phyloP scores from a whole-genome alignment of 30 jellyfish, hydroid and myxozoan genomes.

The Calvadosia cruxmelitensis region DNA sequence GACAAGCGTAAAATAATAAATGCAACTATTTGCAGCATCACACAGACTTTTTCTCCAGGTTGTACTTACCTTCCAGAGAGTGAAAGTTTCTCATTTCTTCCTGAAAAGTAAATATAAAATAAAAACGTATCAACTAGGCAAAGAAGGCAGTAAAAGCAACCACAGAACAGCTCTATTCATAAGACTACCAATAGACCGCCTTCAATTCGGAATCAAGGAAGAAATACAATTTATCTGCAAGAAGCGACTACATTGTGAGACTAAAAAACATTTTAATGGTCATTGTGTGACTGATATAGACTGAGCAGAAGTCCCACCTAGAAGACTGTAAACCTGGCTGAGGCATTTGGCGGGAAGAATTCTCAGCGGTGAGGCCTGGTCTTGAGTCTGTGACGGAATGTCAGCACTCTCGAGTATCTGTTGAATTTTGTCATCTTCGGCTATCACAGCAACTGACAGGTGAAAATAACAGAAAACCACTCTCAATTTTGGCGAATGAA shows the following conservation, averaged over 20 bases:
- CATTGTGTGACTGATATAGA: not conserved
- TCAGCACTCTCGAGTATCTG: slow-evolving; percentile 57
- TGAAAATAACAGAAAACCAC: too few relatives aligned
- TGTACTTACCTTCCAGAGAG: slow-evolving; percentile 82
- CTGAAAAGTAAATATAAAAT: slow-evolving; percentile 10
- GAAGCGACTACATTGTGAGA: too few relatives aligned
- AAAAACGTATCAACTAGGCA: not conserved
- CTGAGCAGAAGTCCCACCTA: slow-evolving; percentile 40
- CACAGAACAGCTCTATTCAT: too few relatives aligned
- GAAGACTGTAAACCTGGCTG: slow-evolving; percentile 51
- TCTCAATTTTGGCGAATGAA: too few relatives aligned
- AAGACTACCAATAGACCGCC: too few relatives aligned
- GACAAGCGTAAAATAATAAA: not conserved
- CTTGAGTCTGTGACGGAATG: slow-evolving; percentile 82
- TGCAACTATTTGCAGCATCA: not conserved
- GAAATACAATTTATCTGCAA: too few relatives aligned
- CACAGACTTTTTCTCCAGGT: not conserved
- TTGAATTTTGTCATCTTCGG: slow-evolving; percentile 81
- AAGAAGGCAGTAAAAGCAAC: too few relatives aligned
- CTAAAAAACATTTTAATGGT: too few relatives aligned
- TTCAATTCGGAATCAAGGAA: too few relatives aligned
- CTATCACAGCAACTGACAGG: slow-evolving; percentile 72
- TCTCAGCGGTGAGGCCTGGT: slow-evolving; percentile 82
- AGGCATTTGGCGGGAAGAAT: slow-evolving; percentile 90
- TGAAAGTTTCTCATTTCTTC: slow-evolving; percentile 66